A percentile compares a stretch with the other conserved stretches of the same genome.
Evolutionary conservation across 1,140 invertebrate species (phyloP).

Genomic region (Heliconius hewitsoni): DNA sequence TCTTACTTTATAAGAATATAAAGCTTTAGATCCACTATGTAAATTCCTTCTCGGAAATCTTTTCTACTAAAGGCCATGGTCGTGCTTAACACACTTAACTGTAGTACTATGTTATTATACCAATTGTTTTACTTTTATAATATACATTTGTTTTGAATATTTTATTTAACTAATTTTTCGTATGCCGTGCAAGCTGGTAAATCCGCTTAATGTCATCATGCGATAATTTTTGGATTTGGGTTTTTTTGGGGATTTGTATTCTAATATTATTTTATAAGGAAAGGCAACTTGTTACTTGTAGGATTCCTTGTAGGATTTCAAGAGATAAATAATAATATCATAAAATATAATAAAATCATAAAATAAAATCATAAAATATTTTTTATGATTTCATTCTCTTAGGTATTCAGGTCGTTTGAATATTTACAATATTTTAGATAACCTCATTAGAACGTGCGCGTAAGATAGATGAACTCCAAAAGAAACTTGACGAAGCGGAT

Average conservation of each 20-base stretch:
- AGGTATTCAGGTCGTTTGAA: neutral
- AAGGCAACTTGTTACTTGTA: neutral
- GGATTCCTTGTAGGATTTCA: neutral
- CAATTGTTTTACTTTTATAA: slow-evolving; percentile 8
- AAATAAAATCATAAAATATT: neutral
- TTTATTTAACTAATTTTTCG: neutral
- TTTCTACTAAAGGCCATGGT: slow-evolving; percentile 21
- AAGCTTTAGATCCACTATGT: slow-evolving; percentile 15
- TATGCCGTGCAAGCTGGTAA: neutral
- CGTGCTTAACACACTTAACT: slow-evolving; percentile 18
- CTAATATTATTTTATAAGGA: neutral
- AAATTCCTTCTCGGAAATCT: slow-evolving; percentile 27
- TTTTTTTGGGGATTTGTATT: neutral
- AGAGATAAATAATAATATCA: neutral
- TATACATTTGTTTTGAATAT: too few species aligned
- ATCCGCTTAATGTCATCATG: neutral
- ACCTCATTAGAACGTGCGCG: slow-evolving; percentile 89
- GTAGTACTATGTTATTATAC: neutral
- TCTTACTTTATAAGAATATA: neutral
- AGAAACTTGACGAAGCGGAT: slow-evolving; percentile 88
- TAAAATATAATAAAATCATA: neutral
- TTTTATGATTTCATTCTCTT: too few species aligned
- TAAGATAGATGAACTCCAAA: slow-evolving; percentile 92
- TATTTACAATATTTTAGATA: slow-evolving; percentile 80
- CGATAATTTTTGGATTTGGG: neutral